Conservation (phyloP, 2,113 vertebrate genomes). For the Eudyptes chrysolophus region DNA sequence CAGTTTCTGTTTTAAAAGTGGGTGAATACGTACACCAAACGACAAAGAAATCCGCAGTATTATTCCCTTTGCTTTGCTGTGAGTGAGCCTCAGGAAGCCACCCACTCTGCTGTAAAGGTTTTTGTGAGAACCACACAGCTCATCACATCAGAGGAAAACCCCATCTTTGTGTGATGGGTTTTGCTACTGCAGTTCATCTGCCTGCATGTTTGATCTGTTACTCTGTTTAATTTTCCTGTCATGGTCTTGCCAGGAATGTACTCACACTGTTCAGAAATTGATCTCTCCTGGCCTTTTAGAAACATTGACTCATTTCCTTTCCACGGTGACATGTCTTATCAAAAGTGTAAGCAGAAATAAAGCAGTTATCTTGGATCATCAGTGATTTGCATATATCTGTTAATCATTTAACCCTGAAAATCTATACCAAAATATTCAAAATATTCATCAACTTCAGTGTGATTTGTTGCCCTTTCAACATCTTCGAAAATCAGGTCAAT, state of each 20-base stretch:
- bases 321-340: neutral
- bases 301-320: constrained; percentile 38
- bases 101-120: neutral
- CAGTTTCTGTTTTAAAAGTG: neutral
- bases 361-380: neutral
- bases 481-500: neutral
- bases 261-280: neutral
- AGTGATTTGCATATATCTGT: neutral
- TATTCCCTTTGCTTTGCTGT: neutral
- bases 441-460: neutral
- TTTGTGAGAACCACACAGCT: neutral
- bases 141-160: neutral
- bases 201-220: neutral
- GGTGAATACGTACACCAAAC: neutral
- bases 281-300: constrained; percentile 15
- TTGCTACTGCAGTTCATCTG: neutral
- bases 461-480: neutral
- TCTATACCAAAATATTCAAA: constrained; percentile 9
- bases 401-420: constrained; percentile 2
- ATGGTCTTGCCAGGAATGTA: constrained; percentile 7
- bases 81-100: neutral
- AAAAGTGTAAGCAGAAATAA: neutral
- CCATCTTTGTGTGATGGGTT: neutral
- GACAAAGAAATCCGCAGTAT: neutral
- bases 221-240: neutral